These are phyloP conservation scores for Lophius piscatorius DNA, from an alignment of 2,113 vertebrate genomes.

Conservation along the genomic window DNA sequence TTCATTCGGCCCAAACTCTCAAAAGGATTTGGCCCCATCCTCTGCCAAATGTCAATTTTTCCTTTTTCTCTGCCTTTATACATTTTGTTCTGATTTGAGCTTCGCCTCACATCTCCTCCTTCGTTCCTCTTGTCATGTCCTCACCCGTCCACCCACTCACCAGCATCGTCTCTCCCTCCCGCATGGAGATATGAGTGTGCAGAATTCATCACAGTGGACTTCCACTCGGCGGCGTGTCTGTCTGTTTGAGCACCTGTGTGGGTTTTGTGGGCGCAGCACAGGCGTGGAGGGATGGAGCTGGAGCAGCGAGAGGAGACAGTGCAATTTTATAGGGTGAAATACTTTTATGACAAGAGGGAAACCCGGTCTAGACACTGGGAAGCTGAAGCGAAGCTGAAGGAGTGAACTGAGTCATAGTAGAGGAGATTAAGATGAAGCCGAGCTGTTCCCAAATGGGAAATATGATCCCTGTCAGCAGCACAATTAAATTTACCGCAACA, in stretches of 20 bases:
- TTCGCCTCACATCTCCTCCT: background rate
- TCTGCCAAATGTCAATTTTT: no score
- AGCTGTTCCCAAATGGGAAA: slow-evolving; percentile 33
- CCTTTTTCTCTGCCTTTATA: background rate
- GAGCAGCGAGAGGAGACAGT: slow-evolving; percentile 9
- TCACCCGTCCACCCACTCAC: slow-evolving; percentile 38
- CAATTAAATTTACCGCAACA: slow-evolving; percentile 36
- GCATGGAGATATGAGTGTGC: slow-evolving; percentile 23
- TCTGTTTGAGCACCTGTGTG: slow-evolving; percentile 34
- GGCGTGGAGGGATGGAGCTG: slow-evolving; percentile 7
- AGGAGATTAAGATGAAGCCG: slow-evolving; percentile 48
- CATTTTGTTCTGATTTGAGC: background rate
- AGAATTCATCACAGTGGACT: slow-evolving; percentile 25
- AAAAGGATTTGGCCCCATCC: no score
- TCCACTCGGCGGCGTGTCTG: slow-evolving; percentile 2
- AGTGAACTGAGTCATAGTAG: slow-evolving; percentile 50
- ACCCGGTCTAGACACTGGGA: slow-evolving; percentile 25
- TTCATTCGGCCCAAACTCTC: no score
- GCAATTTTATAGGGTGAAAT: slow-evolving; percentile 31
- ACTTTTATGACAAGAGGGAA: slow-evolving; percentile 42
- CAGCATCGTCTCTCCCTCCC: slow-evolving; percentile 11
- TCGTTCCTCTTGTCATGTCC: slow-evolving; percentile 20
- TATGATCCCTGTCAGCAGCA: slow-evolving; percentile 24
- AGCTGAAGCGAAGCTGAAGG: slow-evolving; percentile 41
- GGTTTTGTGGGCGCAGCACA: slow-evolving; percentile 32